Evolutionary conservation across 2,888 invertebrate species (phyloP).

Genomic region (Sphaeridia pumilis): DNA sequence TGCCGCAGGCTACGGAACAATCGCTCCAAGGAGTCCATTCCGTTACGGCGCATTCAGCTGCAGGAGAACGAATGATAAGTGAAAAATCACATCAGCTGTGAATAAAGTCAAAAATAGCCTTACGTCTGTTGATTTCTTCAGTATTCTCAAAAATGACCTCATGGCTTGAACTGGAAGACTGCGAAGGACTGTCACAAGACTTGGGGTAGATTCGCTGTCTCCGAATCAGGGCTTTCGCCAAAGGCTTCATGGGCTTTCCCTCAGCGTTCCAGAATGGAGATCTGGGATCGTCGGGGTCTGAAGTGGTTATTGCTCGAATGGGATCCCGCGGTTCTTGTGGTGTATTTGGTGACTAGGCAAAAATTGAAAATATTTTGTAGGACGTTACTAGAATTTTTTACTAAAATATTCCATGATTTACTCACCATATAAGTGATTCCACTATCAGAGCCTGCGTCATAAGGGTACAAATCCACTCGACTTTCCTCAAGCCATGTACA

Average conservation of each 20-base stretch:
- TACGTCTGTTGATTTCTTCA: constrained; percentile 56
- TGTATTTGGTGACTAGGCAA: constrained; percentile 58
- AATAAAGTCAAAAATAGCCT: constrained; percentile 37
- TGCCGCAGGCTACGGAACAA: constrained; percentile 76
- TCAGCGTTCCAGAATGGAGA: constrained; percentile 82
- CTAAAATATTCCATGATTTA: neutral
- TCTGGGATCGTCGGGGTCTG: constrained; percentile 77
- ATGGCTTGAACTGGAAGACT: constrained; percentile 20
- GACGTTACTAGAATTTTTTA: neutral
- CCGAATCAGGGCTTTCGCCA: constrained; percentile 65
- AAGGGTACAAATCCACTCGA: constrained; percentile 76
- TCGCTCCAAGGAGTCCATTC: constrained; percentile 65
- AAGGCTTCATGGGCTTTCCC: constrained; percentile 58
- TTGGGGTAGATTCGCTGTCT: constrained; percentile 55
- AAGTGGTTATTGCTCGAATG: constrained; percentile 79
- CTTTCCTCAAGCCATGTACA: constrained; percentile 83
- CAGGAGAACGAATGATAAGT: neutral
- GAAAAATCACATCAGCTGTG: neutral
- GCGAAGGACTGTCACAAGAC: constrained; percentile 50
- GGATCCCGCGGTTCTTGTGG: constrained; percentile 67
- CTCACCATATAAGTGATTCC: constrained; percentile 79
- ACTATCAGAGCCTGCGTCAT: constrained; percentile 90
- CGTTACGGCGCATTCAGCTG: constrained; percentile 68
- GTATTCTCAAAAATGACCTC: constrained; percentile 48
- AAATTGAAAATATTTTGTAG: neutral